phyloP scores from a whole-genome alignment of 1,140 invertebrate species.

The Cyrtorhinus lividipennis region DNA sequence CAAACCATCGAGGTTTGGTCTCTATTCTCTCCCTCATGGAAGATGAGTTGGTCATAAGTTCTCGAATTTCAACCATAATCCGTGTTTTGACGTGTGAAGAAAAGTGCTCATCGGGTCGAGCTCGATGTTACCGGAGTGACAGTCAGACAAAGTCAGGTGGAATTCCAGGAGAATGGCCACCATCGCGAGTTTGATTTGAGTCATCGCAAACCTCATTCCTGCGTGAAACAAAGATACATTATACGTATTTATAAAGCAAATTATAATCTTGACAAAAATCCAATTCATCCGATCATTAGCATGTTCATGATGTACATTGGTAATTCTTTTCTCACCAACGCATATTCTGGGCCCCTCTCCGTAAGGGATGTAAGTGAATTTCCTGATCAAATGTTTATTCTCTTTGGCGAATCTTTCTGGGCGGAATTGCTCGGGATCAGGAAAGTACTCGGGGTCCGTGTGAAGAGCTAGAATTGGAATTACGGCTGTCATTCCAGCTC shows the following conservation, averaged over 20 bases:
- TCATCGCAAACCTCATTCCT: conserved; percentile 7
- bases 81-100: conserved; percentile 8
- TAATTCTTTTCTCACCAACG: conserved; percentile 32
- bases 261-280: background rate
- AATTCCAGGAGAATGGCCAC: background rate
- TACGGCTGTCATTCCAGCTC: conserved; percentile 34
- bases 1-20: too few relatives aligned
- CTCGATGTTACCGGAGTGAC: background rate
- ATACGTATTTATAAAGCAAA: background rate
- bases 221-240: background rate
- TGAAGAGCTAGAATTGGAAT: conserved; percentile 42
- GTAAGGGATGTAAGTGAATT: conserved; percentile 35
- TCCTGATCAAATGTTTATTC: conserved; percentile 22
- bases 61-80: conserved; percentile 10
- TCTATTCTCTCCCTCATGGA: too few relatives aligned
- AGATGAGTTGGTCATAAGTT: background rate
- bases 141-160: background rate
- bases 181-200: background rate
- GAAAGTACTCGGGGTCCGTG: conserved; percentile 40
- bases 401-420: conserved; percentile 37
- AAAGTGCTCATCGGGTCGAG: conserved; percentile 11
- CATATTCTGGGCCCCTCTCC: conserved; percentile 46
- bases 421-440: conserved; percentile 36
- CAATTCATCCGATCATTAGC: background rate
- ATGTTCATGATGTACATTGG: background rate